phyloP scores from a whole-genome alignment of 2,797 vertebrate genomes.

The Darevskia nairensis region DNA sequence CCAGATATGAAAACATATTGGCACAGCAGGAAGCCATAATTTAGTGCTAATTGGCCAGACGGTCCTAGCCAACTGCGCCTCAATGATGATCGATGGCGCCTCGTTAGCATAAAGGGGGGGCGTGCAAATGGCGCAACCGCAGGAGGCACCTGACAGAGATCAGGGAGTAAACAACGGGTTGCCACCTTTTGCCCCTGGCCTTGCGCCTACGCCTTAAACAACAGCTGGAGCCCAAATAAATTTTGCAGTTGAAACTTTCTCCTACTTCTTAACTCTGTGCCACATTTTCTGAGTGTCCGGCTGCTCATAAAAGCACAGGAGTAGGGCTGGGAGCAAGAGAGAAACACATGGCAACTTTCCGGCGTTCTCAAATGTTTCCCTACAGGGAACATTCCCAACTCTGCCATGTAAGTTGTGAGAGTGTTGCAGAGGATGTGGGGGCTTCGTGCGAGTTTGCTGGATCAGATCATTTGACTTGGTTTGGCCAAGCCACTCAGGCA shows the following conservation, averaged over 20 bases:
- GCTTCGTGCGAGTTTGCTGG: no score
- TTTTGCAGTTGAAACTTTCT: not conserved
- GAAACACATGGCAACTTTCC: not conserved
- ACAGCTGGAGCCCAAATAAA: not conserved
- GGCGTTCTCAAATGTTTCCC: not conserved
- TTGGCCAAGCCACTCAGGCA: no score
- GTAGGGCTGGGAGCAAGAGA: not conserved
- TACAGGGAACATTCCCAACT: no score
- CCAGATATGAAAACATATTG: slow-evolving; percentile 13
- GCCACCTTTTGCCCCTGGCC: not conserved
- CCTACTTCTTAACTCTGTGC: no score
- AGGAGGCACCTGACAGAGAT: no score
- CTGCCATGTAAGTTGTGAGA: not conserved
- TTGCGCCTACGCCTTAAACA: not conserved
- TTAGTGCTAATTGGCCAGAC: slow-evolving; percentile 15
- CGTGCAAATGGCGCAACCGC: not conserved
- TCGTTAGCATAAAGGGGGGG: not conserved
- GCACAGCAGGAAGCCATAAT: slow-evolving; percentile 5
- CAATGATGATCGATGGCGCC: not conserved
- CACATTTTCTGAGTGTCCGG: not conserved
- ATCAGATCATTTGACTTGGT: no score
- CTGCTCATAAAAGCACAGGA: not conserved
- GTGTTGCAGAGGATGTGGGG: no score
- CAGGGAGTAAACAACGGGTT: not conserved
- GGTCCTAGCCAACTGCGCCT: not conserved